Conservation (phyloP, 1,140 invertebrate genomes). For the Belonocnema kinseyi region DNA sequence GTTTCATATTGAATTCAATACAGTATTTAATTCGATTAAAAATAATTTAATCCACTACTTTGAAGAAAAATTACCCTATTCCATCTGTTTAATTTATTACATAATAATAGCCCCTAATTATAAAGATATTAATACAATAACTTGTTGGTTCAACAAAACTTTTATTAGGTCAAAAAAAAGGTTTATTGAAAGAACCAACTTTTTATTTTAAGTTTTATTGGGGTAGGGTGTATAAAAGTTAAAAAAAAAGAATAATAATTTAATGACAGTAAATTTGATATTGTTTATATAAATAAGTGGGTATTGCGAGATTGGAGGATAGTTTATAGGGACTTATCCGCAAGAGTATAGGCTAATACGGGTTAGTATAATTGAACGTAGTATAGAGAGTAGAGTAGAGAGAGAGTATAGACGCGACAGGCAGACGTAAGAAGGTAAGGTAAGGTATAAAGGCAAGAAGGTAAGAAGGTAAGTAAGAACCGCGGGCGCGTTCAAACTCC, state of each 20-base stretch:
- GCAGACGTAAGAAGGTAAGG: neutral
- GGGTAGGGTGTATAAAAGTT: neutral
- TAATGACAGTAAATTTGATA: neutral
- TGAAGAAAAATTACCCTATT: too few relatives aligned
- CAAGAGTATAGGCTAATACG: slow-evolving; percentile 51
- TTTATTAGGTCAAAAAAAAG: too few relatives aligned
- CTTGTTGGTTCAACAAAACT: too few relatives aligned
- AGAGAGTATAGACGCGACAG: slow-evolving; percentile 45
- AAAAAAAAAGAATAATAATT: too few relatives aligned
- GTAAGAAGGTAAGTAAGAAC: slow-evolving; percentile 64
- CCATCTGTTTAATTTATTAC: too few relatives aligned
- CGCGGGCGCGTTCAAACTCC: slow-evolving; percentile 68
- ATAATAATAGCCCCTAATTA: too few relatives aligned
- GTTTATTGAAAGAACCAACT: too few relatives aligned
- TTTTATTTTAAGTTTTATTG: neutral
- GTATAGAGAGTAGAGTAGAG: slow-evolving; percentile 32
- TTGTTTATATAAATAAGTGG: neutral
- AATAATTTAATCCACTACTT: too few relatives aligned
- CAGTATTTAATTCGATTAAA: too few relatives aligned
- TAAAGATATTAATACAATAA: too few relatives aligned
- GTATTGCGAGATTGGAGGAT: neutral
- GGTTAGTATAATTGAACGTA: slow-evolving; percentile 58
- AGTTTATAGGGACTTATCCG: neutral
- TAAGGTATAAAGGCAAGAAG: slow-evolving; percentile 10
- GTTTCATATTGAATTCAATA: too few relatives aligned